Conservation (phyloP, 2,888 invertebrate genomes). For the Clitarchus hookeri region DNA sequence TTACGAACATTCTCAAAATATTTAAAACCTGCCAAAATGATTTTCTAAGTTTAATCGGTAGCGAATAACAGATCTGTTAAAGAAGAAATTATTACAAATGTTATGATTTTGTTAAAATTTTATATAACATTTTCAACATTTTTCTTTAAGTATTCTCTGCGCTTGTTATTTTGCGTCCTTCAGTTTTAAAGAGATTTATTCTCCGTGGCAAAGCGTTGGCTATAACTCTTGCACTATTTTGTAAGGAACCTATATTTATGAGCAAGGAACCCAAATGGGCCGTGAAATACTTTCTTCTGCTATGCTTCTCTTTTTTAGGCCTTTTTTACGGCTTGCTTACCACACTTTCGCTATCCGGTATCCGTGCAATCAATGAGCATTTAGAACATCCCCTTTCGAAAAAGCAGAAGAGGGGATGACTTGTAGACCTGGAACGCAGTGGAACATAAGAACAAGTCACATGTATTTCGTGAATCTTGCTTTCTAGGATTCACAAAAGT, state of each 20-base stretch:
- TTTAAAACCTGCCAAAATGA: no score
- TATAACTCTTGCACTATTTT: background rate
- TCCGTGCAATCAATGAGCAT: constrained; percentile 1
- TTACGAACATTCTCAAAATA: no score
- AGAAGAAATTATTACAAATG: no score
- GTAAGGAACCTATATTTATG: background rate
- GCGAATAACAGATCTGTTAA: no score
- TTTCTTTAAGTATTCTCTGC: no score
- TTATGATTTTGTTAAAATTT: no score
- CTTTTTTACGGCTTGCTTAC: constrained; percentile 3
- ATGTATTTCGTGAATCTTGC: no score
- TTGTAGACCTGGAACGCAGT: background rate
- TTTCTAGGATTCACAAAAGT: no score
- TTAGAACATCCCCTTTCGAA: constrained; percentile 14
- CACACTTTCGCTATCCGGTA: background rate
- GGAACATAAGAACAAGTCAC: background rate
- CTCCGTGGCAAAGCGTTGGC: background rate
- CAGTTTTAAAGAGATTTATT: background rate
- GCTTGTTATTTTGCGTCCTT: background rate
- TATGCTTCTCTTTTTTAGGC: background rate
- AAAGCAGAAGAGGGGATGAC: background rate
- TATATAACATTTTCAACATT: no score
- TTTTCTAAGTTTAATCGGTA: no score
- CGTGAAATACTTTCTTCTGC: constrained; percentile 7
- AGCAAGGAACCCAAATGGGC: background rate